Evolutionary conservation across 2,797 vertebrate genomes (phyloP), one percentile per base, ranked within the genome.

Genomic region (Varecia variegata): DNA sequence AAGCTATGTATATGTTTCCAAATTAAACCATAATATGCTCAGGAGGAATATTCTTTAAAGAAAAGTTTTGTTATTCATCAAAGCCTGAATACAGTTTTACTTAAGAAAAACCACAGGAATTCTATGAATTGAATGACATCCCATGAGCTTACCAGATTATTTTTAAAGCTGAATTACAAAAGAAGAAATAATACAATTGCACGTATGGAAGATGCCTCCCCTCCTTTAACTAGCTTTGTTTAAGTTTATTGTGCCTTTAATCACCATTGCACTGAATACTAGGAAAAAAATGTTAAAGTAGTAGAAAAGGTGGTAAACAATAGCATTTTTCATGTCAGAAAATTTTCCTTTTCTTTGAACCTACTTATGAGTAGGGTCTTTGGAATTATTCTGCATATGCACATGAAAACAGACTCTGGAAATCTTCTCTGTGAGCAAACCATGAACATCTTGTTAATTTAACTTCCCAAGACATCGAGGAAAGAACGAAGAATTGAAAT

Each of bases 41-140:
- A 92, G 43, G 32, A 25, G 81, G 43, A 85, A 80, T 27, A 50
- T 93, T 84, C 40, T 86, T 94, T 71, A 81, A 84, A 95, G 14
- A 62, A 2, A 88, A 90, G 4, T 80, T 86, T 67, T 93, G 50
- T 68, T 96, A 77, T 0, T 89, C 32, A 60, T 71, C 23, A 52
- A 71, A 89, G 9, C 14, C 40, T 87, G n/a, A 58, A 58, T 62
- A 50, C 1, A 38, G 35, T 90, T 91, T 94, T 35, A 65, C 50
- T 95, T 88, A 52, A 93, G 3, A 77, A 96, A 43, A 95, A 30
- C 5, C 43, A 86, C 62, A 65, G 9, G 32, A 85, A 74, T 79
- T 8, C 6, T 47, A 38, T 79, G 80, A 83, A 91, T 62, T 47
- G 90, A 88, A 93, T 80, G 67, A 62, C 30, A 92, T 47, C 38